These are phyloP conservation scores for Drosophila parthenogenetica DNA, from an alignment of 2,888 invertebrate genomes.

Conservation along the genomic window DNA sequence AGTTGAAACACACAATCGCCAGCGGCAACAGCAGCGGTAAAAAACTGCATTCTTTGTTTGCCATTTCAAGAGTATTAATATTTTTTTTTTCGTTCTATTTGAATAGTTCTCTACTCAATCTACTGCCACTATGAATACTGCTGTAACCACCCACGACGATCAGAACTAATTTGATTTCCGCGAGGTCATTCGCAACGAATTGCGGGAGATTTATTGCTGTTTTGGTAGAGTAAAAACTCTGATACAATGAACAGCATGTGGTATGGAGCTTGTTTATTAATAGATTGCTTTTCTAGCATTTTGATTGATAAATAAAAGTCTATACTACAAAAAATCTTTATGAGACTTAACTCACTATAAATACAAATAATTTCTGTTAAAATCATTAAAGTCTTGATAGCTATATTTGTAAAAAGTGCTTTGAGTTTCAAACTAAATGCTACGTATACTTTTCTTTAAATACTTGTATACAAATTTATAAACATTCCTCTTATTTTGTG, in stretches of 20 bases:
- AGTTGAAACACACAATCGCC: neutral
- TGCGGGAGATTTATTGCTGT: neutral
- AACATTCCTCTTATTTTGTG: too few relatives aligned
- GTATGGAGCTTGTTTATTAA: neutral
- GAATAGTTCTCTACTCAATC: neutral
- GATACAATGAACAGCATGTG: neutral
- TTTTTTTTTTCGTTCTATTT: neutral
- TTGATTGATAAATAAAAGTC: too few relatives aligned
- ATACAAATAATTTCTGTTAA: too few relatives aligned
- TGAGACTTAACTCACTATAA: too few relatives aligned
- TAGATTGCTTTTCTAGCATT: neutral
- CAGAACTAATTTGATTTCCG: conserved; percentile 20
- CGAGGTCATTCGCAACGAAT: neutral
- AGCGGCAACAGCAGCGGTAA: conserved; percentile 6
- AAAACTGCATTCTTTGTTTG: neutral
- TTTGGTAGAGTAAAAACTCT: neutral
- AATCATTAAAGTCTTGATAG: too few relatives aligned
- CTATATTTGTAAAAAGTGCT: too few relatives aligned
- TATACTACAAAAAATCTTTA: too few relatives aligned
- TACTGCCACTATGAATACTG: neutral
- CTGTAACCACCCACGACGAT: neutral
- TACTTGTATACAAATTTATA: neutral
- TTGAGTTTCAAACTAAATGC: too few relatives aligned
- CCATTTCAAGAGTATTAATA: conserved; percentile 27
- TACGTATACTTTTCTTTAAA: too few relatives aligned